Percentiles rank a stretch among this genome's conserved stretches.
Conservation (phyloP, 2,113 vertebrate species). For the Hemiprocne comata region DNA sequence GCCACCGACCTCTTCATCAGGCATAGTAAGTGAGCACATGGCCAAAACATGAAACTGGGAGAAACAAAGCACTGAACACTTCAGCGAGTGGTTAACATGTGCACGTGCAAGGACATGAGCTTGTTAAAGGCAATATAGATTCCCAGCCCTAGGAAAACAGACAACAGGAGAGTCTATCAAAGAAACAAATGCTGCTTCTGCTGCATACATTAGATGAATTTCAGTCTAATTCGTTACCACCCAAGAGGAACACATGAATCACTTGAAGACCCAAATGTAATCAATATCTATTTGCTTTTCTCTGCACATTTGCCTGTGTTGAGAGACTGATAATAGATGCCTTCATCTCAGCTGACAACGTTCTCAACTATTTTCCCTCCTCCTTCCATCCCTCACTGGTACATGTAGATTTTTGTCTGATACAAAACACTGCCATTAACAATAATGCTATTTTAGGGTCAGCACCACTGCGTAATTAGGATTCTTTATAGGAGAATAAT, state of each 20-base stretch:
- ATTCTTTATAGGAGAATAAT: not conserved
- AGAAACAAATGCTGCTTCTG: constrained; percentile 11
- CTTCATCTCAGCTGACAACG: not conserved
- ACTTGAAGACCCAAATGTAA: constrained; percentile 3
- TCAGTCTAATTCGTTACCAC: constrained; percentile 13
- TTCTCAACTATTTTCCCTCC: not conserved
- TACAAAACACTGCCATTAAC: not conserved
- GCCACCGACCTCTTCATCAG: not conserved
- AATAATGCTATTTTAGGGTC: not conserved
- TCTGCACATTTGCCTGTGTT: constrained; percentile 26
- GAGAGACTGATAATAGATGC: not conserved
- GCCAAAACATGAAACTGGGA: not conserved
- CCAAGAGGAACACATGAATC: constrained; percentile 32
- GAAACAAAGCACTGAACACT: not conserved
- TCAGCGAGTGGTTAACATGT: not conserved
- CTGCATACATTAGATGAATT: constrained; percentile 30
- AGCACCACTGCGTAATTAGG: not conserved
- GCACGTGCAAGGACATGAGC: constrained; percentile 33
- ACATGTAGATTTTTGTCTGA: not conserved
- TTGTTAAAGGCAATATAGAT: constrained; percentile 5
- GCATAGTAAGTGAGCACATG: not conserved
- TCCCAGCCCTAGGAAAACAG: not conserved
- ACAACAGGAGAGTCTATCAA: constrained; percentile 3
- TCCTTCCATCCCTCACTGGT: not conserved
- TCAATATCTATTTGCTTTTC: constrained; percentile 55